phyloP scores from a whole-genome alignment of 1,140 invertebrate species.

The Brachionus plicatilis region DNA sequence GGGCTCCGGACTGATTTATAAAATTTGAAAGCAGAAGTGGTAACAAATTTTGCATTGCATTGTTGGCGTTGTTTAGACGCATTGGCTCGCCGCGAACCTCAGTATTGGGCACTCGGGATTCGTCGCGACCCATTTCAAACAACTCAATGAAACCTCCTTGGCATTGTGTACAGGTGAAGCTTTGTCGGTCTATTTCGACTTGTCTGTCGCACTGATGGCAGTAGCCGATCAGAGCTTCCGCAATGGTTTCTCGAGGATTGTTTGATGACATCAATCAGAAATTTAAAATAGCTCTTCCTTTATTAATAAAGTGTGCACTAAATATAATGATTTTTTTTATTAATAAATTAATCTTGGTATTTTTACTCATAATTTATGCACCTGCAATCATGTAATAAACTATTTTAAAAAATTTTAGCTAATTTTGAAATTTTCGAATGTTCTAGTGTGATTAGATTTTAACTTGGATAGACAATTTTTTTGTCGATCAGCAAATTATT shows the following conservation, averaged over 20 bases:
- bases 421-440: not conserved
- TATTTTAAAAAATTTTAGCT: not conserved
- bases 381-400: not conserved
- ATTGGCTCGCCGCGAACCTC: not conserved
- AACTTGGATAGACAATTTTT: too few relatives aligned
- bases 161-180: conserved; percentile 2
- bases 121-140: conserved; percentile 2
- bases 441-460: too few relatives aligned
- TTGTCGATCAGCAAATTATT: too few relatives aligned
- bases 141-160: conserved; percentile 37
- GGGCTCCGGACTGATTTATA: not conserved
- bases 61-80: not conserved
- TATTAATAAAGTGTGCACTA: not conserved
- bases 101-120: not conserved
- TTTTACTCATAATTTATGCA: not conserved
- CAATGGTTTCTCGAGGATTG: not conserved
- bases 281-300: not conserved
- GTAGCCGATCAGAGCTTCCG: not conserved
- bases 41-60: not conserved
- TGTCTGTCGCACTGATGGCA: conserved; percentile 40
- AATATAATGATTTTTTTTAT: not conserved
- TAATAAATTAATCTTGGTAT: not conserved
- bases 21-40: not conserved
- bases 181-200: not conserved
- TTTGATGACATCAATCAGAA: not conserved